Percentiles rank a stretch among this genome's conserved stretches.
These are phyloP conservation scores for Melanaphis sacchari DNA, from an alignment of 1,140 invertebrate species.

Conservation along the genomic window DNA sequence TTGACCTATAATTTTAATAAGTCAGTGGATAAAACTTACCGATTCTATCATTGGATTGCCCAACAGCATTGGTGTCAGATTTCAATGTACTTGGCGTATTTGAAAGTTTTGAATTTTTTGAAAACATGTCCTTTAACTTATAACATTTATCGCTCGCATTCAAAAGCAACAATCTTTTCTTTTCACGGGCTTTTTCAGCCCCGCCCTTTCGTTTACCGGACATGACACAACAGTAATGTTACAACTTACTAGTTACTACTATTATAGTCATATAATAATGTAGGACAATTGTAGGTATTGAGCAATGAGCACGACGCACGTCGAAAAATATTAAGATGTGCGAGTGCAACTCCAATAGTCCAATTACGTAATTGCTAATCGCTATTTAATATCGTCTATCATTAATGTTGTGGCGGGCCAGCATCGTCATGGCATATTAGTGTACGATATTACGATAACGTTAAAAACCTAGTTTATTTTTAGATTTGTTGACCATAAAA, in stretches of 20 bases:
- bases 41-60: too few species aligned
- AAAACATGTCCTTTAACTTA: too few species aligned
- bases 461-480: neutral
- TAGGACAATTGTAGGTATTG: too few species aligned
- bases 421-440: too few species aligned
- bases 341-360: neutral
- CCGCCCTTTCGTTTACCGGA: conserved; percentile 8
- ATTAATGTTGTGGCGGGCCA: neutral
- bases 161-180: conserved; percentile 7
- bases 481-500: conserved; percentile 9
- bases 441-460: neutral
- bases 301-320: neutral
- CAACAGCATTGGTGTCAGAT: too few species aligned
- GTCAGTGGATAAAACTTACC: too few species aligned
- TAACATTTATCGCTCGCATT: neutral
- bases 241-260: neutral
- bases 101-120: too few species aligned
- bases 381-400: too few species aligned
- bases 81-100: too few species aligned
- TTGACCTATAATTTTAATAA: too few species aligned
- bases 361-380: too few species aligned
- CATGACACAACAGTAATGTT: neutral
- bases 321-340: neutral
- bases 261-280: too few species aligned
- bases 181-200: neutral